Base-by-base conservation (phyloP, 2,113 vertebrate genomes). In the Laticauda laticaudata region DNA sequence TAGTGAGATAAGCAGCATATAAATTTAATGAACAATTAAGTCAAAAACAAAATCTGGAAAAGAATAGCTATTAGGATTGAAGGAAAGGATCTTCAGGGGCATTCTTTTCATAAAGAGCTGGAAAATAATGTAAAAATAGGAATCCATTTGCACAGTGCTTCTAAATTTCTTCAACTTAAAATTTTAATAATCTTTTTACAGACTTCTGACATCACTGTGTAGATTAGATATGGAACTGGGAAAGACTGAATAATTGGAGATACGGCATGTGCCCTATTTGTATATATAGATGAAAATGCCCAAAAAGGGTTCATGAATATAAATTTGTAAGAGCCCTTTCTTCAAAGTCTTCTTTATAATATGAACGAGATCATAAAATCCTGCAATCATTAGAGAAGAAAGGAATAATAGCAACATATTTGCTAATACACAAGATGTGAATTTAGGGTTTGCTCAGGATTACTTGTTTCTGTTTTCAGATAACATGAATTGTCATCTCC, bases 301-400 rank as follows among this genome's bases (percentile, higher is more conserved):
- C 54, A 20, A 88, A 23, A 88, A 55, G 24, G 20, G 18, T n/a
- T 10, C 59, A 59, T 48, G 24, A 45, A 54, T 91, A 81, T 53
- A 81, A 81, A 54, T 55, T 64, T 87, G 20, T 87, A 61, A 91
- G 20, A 92, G 2, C 92, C 87, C 51, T 18, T 0, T 59, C 24
- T 23, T 48, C 45, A 29, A 59, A 43, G 2, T 15, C 23, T 86
- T 94, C 92, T 93, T 15, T 95, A 91, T 93, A 9, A 10, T 56
- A 91, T 92, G 94, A 95, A 91, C 18, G 86, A 92, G 18, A 57
- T 4, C 90, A 51, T 4, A 53, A 87, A 94, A 53, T 90, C 81
- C 92, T 94, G 8, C n/a, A 45, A 86, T 92, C 56, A 59, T 88
- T 23, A 93, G 21, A 54, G 91, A 94, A 15, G 6, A n/a, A 21